A percentile compares a stretch with the other conserved stretches of the same genome.
Conservation (phyloP, 2,113 vertebrate genomes). For the Halcyon senegalensis region DNA sequence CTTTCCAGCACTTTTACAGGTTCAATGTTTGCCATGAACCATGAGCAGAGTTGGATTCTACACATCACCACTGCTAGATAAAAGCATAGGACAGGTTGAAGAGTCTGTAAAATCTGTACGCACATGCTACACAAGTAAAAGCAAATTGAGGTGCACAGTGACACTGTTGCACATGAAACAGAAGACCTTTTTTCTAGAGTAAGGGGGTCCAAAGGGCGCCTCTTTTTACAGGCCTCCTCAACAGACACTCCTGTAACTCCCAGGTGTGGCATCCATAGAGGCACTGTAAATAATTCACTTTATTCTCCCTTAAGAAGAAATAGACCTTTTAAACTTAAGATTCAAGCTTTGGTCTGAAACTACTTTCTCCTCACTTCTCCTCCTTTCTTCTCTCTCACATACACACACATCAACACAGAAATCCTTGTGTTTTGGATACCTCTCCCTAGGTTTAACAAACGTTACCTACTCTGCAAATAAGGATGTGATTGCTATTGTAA, state of each 20-base stretch:
- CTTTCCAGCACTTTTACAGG: neutral
- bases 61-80: neutral
- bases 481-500: neutral
- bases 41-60: neutral
- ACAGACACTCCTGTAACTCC: neutral
- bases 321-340: neutral
- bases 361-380: neutral
- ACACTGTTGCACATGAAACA: neutral
- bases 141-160: neutral
- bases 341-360: slow-evolving; percentile 8
- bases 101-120: neutral
- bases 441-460: neutral
- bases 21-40: neutral
- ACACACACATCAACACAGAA: neutral
- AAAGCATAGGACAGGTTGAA: neutral
- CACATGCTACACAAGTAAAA: neutral
- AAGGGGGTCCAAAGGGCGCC: slow-evolving; percentile 33
- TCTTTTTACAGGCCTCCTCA: slow-evolving; percentile 8
- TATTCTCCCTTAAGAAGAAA: slow-evolving; percentile 32
- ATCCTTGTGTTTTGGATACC: neutral
- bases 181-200: neutral
- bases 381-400: neutral
- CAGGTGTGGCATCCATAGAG: neutral
- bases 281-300: slow-evolving; percentile 21
- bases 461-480: neutral